Evolutionary conservation across 2,113 vertebrate genomes (phyloP).

Genomic region (Saimiri boliviensis): DNA sequence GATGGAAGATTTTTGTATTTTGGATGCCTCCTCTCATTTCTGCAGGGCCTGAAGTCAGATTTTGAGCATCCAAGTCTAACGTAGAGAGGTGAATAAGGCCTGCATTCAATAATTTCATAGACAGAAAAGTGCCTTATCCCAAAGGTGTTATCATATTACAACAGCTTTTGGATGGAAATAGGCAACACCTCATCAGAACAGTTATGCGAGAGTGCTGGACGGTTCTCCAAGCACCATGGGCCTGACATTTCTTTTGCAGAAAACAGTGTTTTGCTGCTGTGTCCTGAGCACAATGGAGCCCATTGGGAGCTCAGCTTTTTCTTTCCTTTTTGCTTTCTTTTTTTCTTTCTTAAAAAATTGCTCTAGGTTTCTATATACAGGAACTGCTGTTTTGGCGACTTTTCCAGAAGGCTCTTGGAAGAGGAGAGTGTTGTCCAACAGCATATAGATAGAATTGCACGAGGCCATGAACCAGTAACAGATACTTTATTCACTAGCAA

Average conservation of each 20-base stretch:
- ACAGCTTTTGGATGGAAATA: constrained; percentile 79
- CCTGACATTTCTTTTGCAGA: constrained; percentile 52
- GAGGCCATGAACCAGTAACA: not conserved
- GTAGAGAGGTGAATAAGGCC: constrained; percentile 75
- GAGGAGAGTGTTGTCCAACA: not conserved
- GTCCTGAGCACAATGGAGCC: constrained; percentile 46
- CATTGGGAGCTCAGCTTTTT: not conserved
- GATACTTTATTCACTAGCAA: not conserved
- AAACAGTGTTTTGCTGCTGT: constrained; percentile 46
- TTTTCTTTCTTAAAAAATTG: not conserved
- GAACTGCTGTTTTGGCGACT: not conserved
- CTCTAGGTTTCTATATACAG: not conserved
- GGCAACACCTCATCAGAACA: constrained; percentile 78
- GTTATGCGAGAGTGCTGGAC: constrained; percentile 65
- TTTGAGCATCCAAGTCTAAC: constrained; percentile 52
- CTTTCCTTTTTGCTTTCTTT: not conserved
- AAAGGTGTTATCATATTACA: constrained; percentile 79
- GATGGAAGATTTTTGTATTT: constrained; percentile 66
- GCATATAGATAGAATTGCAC: not conserved
- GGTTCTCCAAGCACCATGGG: constrained; percentile 35
- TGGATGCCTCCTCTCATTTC: constrained; percentile 62
- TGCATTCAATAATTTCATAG: constrained; percentile 80
- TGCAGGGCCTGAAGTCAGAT: constrained; percentile 60
- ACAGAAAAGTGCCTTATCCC: constrained; percentile 79
- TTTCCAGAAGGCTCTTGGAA: not conserved